A percentile compares a stretch with the other conserved stretches of the same genome.
Conservation (phyloP, 2,797 vertebrate genomes). For the Rhinogobio ventralis region DNA sequence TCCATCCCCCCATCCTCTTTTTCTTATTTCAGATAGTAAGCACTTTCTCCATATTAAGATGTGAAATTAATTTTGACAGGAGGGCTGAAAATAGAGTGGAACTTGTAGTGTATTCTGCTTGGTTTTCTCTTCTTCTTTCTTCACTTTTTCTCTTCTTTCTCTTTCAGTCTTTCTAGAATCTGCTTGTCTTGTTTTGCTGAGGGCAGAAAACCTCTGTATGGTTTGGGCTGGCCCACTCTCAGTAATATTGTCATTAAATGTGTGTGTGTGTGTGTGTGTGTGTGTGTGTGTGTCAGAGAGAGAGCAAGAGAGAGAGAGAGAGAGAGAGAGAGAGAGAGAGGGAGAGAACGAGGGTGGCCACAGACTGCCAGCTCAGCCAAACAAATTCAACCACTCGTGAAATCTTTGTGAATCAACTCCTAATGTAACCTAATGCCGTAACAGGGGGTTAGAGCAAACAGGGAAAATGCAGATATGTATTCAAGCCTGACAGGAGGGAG, state of each 20-base stretch:
- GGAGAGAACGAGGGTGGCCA: conserved; percentile 20
- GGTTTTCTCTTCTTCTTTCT: conserved; percentile 44
- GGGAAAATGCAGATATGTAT: conserved; percentile 46
- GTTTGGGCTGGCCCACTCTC: conserved; percentile 61
- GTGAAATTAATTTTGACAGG: conserved; percentile 84
- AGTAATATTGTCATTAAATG: conserved; percentile 67
- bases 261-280: conserved; percentile 48
- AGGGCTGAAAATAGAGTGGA: conserved; percentile 77
- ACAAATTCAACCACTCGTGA: conserved; percentile 53
- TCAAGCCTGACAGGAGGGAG: background rate
- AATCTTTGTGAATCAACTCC: conserved; percentile 58
- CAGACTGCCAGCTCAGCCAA: conserved; percentile 34
- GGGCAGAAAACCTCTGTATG: conserved; percentile 59
- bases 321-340: conserved; percentile 35
- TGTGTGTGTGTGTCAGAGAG: conserved; percentile 11
- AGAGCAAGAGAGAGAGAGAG: conserved; percentile 37
- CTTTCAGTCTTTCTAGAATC: conserved; percentile 58
- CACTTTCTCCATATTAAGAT: conserved; percentile 90
- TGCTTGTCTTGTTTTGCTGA: conserved; percentile 62
- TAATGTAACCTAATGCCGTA: conserved; percentile 57
- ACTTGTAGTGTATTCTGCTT: conserved; percentile 71
- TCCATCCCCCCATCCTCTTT: conserved; percentile 60
- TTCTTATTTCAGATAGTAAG: conserved; percentile 85
- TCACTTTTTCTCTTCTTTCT: conserved; percentile 45
- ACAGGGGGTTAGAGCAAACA: background rate